Conservation (phyloP, 2,797 vertebrate species). For the Erpetoichthys calabaricus region DNA sequence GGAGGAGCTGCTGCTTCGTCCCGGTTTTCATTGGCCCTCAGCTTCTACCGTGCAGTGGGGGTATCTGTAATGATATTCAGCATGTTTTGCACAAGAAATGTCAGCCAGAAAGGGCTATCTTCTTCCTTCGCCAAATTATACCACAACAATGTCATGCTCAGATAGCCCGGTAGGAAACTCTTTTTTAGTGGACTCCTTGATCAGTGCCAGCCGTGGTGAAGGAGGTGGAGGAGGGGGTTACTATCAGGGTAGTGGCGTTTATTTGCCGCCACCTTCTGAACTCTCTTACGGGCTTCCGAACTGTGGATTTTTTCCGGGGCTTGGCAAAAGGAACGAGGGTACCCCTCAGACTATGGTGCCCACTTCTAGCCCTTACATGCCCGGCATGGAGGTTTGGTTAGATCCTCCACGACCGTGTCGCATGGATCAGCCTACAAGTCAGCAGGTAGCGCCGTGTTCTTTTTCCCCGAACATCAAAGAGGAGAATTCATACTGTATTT, state of each 20-base stretch:
- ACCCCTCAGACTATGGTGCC: slow-evolving; percentile 60
- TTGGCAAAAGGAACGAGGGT: slow-evolving; percentile 75
- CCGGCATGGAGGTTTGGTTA: slow-evolving; percentile 88
- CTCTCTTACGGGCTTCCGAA: slow-evolving; percentile 86
- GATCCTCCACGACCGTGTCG: slow-evolving; percentile 79
- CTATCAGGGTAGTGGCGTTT: slow-evolving; percentile 77
- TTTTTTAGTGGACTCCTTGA: slow-evolving; percentile 93
- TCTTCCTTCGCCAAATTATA: slow-evolving; percentile 93
- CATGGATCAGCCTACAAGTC: slow-evolving; percentile 69
- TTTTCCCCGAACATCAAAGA: slow-evolving; percentile 90
- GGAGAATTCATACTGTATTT: slow-evolving; percentile 88
- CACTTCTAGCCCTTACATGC: slow-evolving; percentile 66
- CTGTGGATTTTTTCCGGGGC: slow-evolving; percentile 78
- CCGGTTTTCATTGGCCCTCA: slow-evolving; percentile 91
- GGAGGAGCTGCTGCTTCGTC: slow-evolving; percentile 78
- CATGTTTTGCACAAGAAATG: slow-evolving; percentile 99
- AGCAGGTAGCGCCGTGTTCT: slow-evolving; percentile 70
- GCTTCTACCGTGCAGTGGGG: slow-evolving; percentile 76
- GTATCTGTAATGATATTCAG: slow-evolving; percentile 98
- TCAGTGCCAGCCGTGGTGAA: slow-evolving; percentile 79
- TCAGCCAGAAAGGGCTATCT: slow-evolving; percentile 97
- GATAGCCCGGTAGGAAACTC: slow-evolving; percentile 89
- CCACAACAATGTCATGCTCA: slow-evolving; percentile 96
- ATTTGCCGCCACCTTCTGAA: slow-evolving; percentile 76
- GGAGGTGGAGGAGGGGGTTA: slow-evolving; percentile 59